phyloP scores from a whole-genome alignment of 2,113 vertebrate species.

The Rhabdornis inornatus region DNA sequence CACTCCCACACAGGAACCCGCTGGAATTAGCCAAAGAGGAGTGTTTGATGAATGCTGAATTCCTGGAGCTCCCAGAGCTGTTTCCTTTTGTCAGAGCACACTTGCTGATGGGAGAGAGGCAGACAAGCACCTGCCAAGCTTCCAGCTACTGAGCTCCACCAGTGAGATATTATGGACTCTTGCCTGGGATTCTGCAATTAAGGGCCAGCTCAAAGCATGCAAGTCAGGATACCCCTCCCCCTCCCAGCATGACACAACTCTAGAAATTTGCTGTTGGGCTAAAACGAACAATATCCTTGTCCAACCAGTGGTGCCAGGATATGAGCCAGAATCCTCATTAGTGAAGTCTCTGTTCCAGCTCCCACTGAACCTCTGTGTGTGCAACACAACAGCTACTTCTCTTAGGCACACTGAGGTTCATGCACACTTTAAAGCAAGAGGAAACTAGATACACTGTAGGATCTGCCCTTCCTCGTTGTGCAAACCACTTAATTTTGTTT shows the following conservation, averaged over 20 bases:
- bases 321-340: conserved; percentile 46
- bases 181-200: conserved; percentile 19
- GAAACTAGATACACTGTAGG: background rate
- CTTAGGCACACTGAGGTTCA: background rate
- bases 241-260: conserved; percentile 18
- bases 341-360: background rate
- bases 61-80: background rate
- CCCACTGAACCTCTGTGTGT: background rate
- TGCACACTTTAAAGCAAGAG: background rate
- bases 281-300: conserved; percentile 37
- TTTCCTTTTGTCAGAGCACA: background rate
- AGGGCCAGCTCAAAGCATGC: background rate
- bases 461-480: background rate
- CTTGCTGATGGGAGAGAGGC: background rate
- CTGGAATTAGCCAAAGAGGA: background rate
- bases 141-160: conserved; percentile 9
- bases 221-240: background rate
- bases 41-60: background rate
- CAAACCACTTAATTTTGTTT: background rate
- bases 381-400: background rate
- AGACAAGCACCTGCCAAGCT: conserved; percentile 28
- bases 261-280: conserved; percentile 44
- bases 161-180: background rate
- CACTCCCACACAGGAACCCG: rapidly evolving
- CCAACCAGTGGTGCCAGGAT: conserved; percentile 46